These are phyloP conservation scores for Drosophila nigromelanica DNA, from an alignment of 1,140 invertebrate species.

Conservation along the genomic window DNA sequence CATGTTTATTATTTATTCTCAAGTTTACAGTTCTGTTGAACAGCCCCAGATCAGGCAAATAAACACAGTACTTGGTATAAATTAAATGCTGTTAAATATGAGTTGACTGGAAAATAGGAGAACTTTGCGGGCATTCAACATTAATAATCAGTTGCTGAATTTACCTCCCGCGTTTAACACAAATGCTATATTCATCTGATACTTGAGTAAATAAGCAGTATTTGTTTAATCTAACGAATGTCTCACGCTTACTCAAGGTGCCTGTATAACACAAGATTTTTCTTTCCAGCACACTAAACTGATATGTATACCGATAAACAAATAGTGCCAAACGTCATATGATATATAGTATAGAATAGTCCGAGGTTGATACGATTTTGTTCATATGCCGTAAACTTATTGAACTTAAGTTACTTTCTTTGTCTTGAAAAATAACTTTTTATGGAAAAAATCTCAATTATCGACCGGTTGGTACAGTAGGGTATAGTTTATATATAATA, in stretches of 20 bases:
- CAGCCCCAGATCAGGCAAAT: slow-evolving; percentile 33
- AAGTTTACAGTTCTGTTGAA: slow-evolving; percentile 43
- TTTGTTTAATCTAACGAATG: too few relatives aligned
- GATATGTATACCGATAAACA: background rate
- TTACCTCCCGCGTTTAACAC: slow-evolving; percentile 24
- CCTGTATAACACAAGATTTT: background rate
- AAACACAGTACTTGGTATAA: slow-evolving; percentile 57
- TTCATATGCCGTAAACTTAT: too few relatives aligned
- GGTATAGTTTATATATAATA: too few relatives aligned
- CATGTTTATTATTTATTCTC: slow-evolving; percentile 54
- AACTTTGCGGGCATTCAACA: background rate
- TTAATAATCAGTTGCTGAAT: slow-evolving; percentile 23
- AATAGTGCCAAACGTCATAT: too few relatives aligned
- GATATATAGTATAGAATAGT: too few relatives aligned
- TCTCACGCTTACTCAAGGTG: background rate
- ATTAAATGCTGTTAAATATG: slow-evolving; percentile 48
- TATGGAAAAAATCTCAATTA: too few relatives aligned
- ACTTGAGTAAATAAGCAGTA: background rate
- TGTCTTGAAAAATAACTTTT: too few relatives aligned
- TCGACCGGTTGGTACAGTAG: too few relatives aligned
- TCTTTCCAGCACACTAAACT: background rate
- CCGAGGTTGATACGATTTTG: too few relatives aligned
- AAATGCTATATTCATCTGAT: background rate
- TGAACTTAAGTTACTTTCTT: too few relatives aligned
- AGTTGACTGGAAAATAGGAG: slow-evolving; percentile 41